phyloP scores from a whole-genome alignment of 2,888 invertebrate genomes.

The Heliconius aoede region DNA sequence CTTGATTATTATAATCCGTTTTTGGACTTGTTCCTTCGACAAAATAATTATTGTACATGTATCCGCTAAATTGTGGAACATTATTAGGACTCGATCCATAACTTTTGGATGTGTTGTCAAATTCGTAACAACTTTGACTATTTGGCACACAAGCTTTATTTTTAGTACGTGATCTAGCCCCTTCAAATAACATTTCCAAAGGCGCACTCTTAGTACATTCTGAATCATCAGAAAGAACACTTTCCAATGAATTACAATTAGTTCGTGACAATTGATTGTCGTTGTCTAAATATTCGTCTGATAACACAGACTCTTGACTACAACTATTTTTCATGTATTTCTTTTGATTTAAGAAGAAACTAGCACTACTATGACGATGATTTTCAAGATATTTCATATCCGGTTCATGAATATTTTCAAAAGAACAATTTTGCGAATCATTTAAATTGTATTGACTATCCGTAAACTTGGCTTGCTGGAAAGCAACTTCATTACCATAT shows the following conservation, averaged over 20 bases:
- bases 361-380: slow-evolving; percentile 88
- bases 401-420: slow-evolving; percentile 73
- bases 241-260: slow-evolving; percentile 91
- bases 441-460: slow-evolving; percentile 78
- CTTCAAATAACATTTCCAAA: slow-evolving; percentile 87
- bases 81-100: slow-evolving; percentile 86
- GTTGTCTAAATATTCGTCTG: slow-evolving; percentile 85
- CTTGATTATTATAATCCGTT: slow-evolving; percentile 58
- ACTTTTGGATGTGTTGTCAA: slow-evolving; percentile 84
- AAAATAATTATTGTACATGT: slow-evolving; percentile 81
- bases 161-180: slow-evolving; percentile 74
- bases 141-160: slow-evolving; percentile 65
- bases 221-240: slow-evolving; percentile 91
- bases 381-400: slow-evolving; percentile 79
- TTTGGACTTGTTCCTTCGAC: slow-evolving; percentile 60
- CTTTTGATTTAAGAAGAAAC: slow-evolving; percentile 90
- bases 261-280: slow-evolving; percentile 85
- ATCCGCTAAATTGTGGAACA: slow-evolving; percentile 79
- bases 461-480: slow-evolving; percentile 74
- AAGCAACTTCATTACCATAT: slow-evolving; percentile 78
- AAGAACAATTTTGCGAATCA: slow-evolving; percentile 78
- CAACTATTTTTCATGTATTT: slow-evolving; percentile 85
- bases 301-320: slow-evolving; percentile 91
- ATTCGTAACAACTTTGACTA: slow-evolving; percentile 80
- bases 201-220: slow-evolving; percentile 91